Evolutionary conservation across 2,888 invertebrate genomes (phyloP), one percentile per base, ranked within the genome.

Genomic region (Cylloceria caligata): DNA sequence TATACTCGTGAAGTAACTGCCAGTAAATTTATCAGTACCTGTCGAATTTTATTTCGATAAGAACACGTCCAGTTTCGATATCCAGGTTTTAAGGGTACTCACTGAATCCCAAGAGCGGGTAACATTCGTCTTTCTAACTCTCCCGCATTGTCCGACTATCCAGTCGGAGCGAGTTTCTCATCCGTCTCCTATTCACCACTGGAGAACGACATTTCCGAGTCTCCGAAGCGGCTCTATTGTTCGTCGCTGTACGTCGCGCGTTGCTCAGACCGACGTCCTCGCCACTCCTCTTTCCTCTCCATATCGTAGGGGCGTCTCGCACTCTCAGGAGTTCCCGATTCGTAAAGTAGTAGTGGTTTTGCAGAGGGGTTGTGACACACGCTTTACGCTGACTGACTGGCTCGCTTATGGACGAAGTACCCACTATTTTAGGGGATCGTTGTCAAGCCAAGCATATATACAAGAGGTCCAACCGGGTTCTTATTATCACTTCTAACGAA

Each of bases 121-220:
- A 89, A 88, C 91, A 89, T 91, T 90, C 88, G 89, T 91, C 89
- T 89, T 79, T 87, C 87, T 82, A 57, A 64, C 60, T 72, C 57
- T 73, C 49, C 67, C 76, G 88, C 87, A 90, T 91, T 90, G 91
- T 90, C 89, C 88, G 84, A 87, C 84, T 87, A 89, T 87, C 86
- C 87, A 87, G 87, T 71, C 81, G 74, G 87, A 88, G 87, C 89
- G 86, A 87, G 89, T 89, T 91, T 89, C 89, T 91, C 91, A 91
- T 91, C 88, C 91, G 90, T 91, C 90, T 91, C 88, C 90, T 87
- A 91, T 91, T 91, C 89, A 91, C 85, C 84, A 60, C 84, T 84
- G 87, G 83, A 86, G 87, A 89, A 87, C 91, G 89, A 92, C 91
- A 89, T 91, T 91, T 91, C 91, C 91, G 90, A 90, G 88, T 91